Percentiles rank a stretch among this genome's conserved stretches.
These are phyloP conservation scores for Tyrannus savana DNA, from an alignment of 2,113 vertebrate species.

Conservation along the genomic window DNA sequence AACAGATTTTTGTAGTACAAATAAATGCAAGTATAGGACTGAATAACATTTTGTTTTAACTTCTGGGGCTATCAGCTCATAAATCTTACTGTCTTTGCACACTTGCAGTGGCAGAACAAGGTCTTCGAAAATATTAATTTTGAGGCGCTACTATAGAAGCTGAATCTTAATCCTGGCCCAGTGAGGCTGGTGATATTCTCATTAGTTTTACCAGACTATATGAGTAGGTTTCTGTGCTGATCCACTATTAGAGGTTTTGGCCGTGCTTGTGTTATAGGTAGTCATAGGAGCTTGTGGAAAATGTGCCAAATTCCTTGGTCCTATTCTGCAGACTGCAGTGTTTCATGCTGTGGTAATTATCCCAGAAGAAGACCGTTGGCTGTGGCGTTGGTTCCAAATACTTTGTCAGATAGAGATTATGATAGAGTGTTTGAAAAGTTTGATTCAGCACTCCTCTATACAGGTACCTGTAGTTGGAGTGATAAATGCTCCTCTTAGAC, in stretches of 20 bases:
- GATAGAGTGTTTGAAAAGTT: neutral
- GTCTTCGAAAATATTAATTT: neutral
- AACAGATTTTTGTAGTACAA: neutral
- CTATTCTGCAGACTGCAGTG: neutral
- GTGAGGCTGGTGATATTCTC: neutral
- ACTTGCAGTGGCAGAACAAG: neutral
- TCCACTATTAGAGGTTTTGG: neutral
- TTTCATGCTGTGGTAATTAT: neutral
- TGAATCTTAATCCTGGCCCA: neutral
- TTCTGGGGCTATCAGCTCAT: neutral
- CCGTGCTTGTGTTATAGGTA: neutral
- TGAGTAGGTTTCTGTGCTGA: neutral
- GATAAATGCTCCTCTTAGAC: neutral
- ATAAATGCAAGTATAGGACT: neutral
- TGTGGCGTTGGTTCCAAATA: neutral
- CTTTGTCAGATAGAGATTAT: neutral
- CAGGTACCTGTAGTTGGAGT: neutral
- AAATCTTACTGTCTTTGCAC: neutral
- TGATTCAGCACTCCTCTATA: fast-evolving
- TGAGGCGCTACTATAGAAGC: neutral
- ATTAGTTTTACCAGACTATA: neutral
- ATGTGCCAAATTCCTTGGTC: neutral
- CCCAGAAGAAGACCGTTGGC: neutral
- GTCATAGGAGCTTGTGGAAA: neutral
- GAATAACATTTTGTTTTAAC: neutral